Evolutionary conservation across 2,888 invertebrate species (phyloP).

Genomic region (Strigamia crassipes): DNA sequence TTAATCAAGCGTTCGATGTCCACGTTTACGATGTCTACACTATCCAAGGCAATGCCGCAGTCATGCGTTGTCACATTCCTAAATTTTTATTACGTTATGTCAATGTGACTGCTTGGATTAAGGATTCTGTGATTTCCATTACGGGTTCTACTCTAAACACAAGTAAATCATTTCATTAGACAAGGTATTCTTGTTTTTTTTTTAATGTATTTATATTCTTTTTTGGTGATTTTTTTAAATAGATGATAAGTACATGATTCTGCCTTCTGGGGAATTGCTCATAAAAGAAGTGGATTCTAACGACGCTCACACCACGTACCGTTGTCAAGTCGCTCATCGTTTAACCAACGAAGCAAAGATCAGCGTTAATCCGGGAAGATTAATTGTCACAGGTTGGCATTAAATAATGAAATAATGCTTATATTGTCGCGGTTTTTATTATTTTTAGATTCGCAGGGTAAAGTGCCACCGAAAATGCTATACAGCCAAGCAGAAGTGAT

Average conservation of each 20-base stretch:
- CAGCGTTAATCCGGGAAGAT: neutral
- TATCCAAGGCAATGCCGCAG: constrained; percentile 60
- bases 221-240: neutral
- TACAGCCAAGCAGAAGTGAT: neutral
- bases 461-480: neutral
- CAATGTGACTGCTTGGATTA: constrained; percentile 33
- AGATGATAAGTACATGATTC: neutral
- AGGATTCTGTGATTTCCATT: constrained; percentile 68
- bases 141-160: constrained; percentile 57
- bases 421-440: neutral
- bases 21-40: constrained; percentile 60
- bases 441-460: neutral
- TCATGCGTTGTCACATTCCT: constrained; percentile 76
- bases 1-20: constrained; percentile 58
- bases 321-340: neutral
- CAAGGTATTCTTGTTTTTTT: no score
- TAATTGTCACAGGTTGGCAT: constrained; percentile 24
- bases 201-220: no score
- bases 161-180: neutral
- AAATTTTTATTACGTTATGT: constrained; percentile 77
- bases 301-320: neutral
- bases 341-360: neutral
- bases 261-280: neutral
- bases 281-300: neutral
- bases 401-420: neutral